A percentile compares a stretch with the other conserved stretches of the same genome.
Evolutionary conservation across 2,113 vertebrate species (phyloP).

Genomic region (Rhinoptilus africanus): DNA sequence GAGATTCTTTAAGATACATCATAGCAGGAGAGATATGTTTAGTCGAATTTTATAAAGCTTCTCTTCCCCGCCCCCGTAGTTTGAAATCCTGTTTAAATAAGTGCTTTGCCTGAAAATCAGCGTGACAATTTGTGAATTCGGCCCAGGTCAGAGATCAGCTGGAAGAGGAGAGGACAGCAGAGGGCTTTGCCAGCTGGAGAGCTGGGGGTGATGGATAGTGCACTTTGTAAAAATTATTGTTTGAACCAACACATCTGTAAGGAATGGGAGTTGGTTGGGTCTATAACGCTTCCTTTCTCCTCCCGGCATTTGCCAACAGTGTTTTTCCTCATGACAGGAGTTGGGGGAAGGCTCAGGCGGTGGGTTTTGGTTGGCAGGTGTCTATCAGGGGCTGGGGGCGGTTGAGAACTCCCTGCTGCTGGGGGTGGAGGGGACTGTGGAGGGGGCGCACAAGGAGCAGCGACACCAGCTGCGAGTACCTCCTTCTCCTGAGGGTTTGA

Average conservation of each 20-base stretch:
- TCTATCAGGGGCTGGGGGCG: not conserved
- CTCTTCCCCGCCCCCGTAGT: not conserved
- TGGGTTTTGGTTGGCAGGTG: not conserved
- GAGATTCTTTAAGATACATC: not conserved
- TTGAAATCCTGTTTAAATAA: not conserved
- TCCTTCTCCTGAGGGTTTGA: not conserved
- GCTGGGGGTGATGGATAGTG: not conserved
- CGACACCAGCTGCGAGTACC: not conserved
- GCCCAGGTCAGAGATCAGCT: not conserved
- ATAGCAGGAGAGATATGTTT: not conserved
- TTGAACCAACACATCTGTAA: not conserved
- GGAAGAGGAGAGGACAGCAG: not conserved
- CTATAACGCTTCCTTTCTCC: not conserved
- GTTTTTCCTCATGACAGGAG: not conserved
- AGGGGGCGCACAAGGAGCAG: not conserved
- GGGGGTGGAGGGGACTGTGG: not conserved
- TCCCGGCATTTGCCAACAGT: not conserved
- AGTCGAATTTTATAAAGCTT: not conserved
- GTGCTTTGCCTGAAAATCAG: not conserved
- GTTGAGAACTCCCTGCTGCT: not conserved
- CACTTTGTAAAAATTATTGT: not conserved
- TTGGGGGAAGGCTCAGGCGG: not conserved
- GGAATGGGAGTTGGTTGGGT: not conserved
- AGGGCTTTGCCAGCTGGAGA: not conserved
- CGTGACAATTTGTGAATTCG: not conserved